Conservation (phyloP, 2,888 invertebrate genomes). For the Isoperla grammatica region DNA sequence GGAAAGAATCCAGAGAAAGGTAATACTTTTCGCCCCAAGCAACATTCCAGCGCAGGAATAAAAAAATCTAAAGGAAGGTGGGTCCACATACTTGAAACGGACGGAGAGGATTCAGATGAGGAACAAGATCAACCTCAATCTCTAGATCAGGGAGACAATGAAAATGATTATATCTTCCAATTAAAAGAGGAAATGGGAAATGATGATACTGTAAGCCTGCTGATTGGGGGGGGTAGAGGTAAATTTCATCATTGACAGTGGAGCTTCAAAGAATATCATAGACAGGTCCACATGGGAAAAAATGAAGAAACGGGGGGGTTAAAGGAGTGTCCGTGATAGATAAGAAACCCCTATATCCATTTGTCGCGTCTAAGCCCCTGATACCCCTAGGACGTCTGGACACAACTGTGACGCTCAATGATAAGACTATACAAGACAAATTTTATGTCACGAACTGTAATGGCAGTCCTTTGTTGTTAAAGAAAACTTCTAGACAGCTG, state of each 20-base stretch:
- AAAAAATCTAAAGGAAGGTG: too few species aligned
- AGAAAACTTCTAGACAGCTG: conserved; percentile 2
- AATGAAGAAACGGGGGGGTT: conserved; percentile 4
- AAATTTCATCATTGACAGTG: conserved; percentile 14
- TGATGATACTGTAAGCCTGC: background rate
- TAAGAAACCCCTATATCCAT: background rate
- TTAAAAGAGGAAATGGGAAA: background rate
- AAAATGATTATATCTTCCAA: too few species aligned
- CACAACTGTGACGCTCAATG: background rate
- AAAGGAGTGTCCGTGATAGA: background rate
- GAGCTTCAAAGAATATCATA: conserved; percentile 11
- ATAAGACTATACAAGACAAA: background rate
- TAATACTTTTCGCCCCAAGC: too few species aligned
- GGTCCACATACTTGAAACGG: too few species aligned
- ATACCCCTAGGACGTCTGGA: background rate
- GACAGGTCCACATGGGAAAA: conserved; percentile 6
- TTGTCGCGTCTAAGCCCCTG: background rate
- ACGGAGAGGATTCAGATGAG: too few species aligned
- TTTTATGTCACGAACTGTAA: conserved; percentile 12
- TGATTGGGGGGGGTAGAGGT: conserved; percentile 15
- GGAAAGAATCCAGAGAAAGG: too few species aligned
- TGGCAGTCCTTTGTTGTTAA: conserved; percentile 12
- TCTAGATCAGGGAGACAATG: too few species aligned
- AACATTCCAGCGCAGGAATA: too few species aligned
- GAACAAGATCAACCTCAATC: too few species aligned